A percentile compares a stretch with the other conserved stretches of the same genome.
Evolutionary conservation across 2,797 vertebrate species (phyloP).

Genomic region (Chelon auratus): DNA sequence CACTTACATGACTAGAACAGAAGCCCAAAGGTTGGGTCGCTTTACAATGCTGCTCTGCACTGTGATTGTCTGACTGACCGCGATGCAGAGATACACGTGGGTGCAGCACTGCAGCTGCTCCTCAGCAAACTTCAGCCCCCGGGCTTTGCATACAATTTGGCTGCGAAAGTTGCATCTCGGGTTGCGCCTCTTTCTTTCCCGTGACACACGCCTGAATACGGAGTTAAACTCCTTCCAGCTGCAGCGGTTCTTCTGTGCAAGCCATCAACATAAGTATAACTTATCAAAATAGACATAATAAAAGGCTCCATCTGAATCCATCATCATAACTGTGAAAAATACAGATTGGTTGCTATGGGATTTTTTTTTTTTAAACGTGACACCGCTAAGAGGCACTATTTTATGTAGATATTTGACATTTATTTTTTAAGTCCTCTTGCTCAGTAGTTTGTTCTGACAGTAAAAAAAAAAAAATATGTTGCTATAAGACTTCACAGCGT

Average conservation of each 20-base stretch:
- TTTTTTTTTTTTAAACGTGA: neutral
- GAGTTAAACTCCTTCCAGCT: slow-evolving; percentile 47
- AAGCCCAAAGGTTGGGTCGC: slow-evolving; percentile 47
- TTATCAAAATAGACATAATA: slow-evolving; percentile 48
- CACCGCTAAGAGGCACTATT: neutral
- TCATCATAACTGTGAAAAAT: slow-evolving; percentile 40
- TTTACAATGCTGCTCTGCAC: slow-evolving; percentile 41
- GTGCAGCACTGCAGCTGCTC: slow-evolving; percentile 56
- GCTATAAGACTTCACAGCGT: neutral
- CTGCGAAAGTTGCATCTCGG: slow-evolving; percentile 59
- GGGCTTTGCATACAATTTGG: slow-evolving; percentile 64
- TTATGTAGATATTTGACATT: slow-evolving; percentile 16
- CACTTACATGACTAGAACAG: slow-evolving; percentile 57
- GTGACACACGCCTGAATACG: slow-evolving; percentile 39
- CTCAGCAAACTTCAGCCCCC: slow-evolving; percentile 33
- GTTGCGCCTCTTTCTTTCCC: slow-evolving; percentile 62
- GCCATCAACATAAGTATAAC: slow-evolving; percentile 41
- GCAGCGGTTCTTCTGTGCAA: slow-evolving; percentile 29
- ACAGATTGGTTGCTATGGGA: neutral
- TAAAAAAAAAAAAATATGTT: neutral
- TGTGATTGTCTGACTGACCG: slow-evolving; percentile 46
- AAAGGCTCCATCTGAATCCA: slow-evolving; percentile 33
- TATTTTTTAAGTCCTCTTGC: neutral
- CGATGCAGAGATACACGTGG: slow-evolving; percentile 49
- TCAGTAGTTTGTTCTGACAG: neutral